These are phyloP conservation scores for Montipora capricornis DNA, from an alignment of 64 coral and sea anemone species.

Conservation along the genomic window DNA sequence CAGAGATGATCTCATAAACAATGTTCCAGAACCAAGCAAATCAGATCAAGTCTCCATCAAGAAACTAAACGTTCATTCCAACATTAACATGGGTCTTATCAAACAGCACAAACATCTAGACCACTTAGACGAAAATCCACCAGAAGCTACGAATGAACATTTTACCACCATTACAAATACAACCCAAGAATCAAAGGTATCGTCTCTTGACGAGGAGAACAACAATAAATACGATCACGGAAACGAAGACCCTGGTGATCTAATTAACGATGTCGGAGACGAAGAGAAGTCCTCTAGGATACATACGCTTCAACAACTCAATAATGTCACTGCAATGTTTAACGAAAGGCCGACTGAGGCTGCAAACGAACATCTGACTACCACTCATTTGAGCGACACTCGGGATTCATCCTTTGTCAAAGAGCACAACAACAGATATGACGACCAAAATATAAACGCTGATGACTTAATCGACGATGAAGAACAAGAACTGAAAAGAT, in stretches of 20 bases:
- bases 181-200: background rate
- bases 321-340: background rate
- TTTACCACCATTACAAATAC: background rate
- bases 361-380: background rate
- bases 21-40: background rate
- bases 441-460: background rate
- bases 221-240: background rate
- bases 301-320: background rate
- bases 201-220: background rate
- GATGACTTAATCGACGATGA: background rate
- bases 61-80: background rate
- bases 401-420: background rate
- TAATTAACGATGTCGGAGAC: constrained; percentile 1
- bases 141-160: background rate
- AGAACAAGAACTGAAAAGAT: background rate
- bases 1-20: background rate
- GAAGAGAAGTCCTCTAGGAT: background rate
- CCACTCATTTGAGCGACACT: background rate
- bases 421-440: background rate
- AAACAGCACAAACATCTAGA: background rate
- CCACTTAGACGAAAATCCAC: background rate
- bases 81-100: background rate
- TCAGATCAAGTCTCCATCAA: background rate
- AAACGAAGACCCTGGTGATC: background rate
- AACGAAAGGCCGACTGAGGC: background rate